Base-by-base conservation (phyloP, 2,888 invertebrate genomes). In the Lycia hirtaria region DNA sequence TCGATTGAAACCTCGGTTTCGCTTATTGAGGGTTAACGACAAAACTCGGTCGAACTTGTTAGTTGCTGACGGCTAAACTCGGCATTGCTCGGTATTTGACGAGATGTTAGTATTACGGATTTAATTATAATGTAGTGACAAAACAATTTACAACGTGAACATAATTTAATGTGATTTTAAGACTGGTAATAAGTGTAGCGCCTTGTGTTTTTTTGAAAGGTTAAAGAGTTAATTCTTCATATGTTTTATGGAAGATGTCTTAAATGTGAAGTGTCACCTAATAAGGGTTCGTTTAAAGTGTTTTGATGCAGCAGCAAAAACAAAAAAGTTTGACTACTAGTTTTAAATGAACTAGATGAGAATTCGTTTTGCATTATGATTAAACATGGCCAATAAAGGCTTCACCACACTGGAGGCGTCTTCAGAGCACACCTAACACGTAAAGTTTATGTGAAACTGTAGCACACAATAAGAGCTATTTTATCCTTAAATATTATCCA, bases 161-260 rank as follows among this genome's bases (percentile, higher is more conserved):
- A 75, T 83, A 72, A 76, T 83, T 85, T 75, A 80, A 80, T 84
- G 88, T 88, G 88, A 87, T 86, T 79, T 83, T 82, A 88, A 88
- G 88, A 87, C 88, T 87, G 86, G 80, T 80, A 81, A n/a, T n/a
- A n/a, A n/a, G n/a, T n/a, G n/a, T n/a, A 80, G 82, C 83, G 81
- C 81, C 50, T 74, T 71, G 70, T 74, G 75, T 72, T 68, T 63
- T 71, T 70, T 69, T n/a, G n/a, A n/a, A 71, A 54, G 68, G 57
- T 68, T 64, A 69, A 59, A 47, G 60, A 64, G 62, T 64, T 28
- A 20, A 35, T 51, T 54, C 60, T 61, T 60, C 47, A 32, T 61
- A 51, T 48, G 28, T 38, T 37, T 51, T 56, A 32, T 43, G 48
- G 22, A 17, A 38, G 26, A 20, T 3, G 1, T 20, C 6, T 19